Conservation (phyloP, 2,888 invertebrate species). For the Dorcus parallelipipedus region DNA sequence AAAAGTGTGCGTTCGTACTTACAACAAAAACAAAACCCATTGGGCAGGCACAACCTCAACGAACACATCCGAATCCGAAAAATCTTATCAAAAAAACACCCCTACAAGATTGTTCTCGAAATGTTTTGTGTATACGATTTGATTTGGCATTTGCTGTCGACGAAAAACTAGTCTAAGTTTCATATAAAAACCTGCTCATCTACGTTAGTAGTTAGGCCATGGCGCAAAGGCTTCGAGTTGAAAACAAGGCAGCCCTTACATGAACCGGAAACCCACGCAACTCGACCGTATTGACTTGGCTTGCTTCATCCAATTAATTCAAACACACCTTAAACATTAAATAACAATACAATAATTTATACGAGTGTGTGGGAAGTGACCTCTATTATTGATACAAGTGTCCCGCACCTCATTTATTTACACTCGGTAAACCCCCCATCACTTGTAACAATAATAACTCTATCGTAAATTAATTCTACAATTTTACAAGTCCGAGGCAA, state of each 20-base stretch:
- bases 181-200: neutral
- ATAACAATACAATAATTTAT: constrained; percentile 31
- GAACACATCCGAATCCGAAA: no score
- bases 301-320: constrained; percentile 13
- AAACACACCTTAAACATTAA: constrained; percentile 38
- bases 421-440: constrained; percentile 16
- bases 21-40: no score
- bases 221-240: neutral
- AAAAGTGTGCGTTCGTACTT: no score
- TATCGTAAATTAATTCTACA: neutral
- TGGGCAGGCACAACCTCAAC: no score
- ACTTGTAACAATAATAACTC: constrained; percentile 17
- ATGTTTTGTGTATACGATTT: no score
- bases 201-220: constrained; percentile 9
- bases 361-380: constrained; percentile 8
- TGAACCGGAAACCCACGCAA: constrained; percentile 4
- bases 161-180: no score
- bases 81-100: no score
- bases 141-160: no score
- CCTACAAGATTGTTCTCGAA: no score
- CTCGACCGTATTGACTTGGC: constrained; percentile 31
- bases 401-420: neutral
- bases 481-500: neutral
- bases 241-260: constrained; percentile 1
- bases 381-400: neutral